Evolutionary conservation across 2,888 invertebrate genomes (phyloP), one percentile per base, ranked within the genome.

Genomic region (Drosophila borborema): DNA sequence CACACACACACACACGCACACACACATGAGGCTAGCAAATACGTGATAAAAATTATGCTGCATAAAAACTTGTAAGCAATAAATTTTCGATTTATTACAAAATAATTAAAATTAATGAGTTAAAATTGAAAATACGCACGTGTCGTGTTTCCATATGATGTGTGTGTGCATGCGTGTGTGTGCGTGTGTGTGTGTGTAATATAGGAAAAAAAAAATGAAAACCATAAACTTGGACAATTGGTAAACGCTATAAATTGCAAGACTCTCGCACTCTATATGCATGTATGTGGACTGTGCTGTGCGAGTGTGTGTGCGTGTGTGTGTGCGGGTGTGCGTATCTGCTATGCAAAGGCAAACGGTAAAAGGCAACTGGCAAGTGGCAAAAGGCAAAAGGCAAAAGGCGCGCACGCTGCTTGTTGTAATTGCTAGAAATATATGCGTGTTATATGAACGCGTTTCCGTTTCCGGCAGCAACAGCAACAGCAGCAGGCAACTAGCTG

Each of bases 31-130:
- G 40, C 40, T 36, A 53, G 7, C 58, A 58, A 67, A 65, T 85
- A 82, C 86, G 88, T 86, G 90, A 86, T 83, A 80, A 82, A 85
- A 88, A 88, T 88, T 68, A 82, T 85, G 83, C 72, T 66, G 63
- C 77, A 82, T 89, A 71, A 72, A 72, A 89, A 73, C 49, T 83
- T 88, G 86, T 77, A 72, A 86, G 85, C 90, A 80, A 90, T 86
- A 90, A 86, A 86, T 86, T 90, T 86, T 86, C 80, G 80, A 90
- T 86, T 86, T 90, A 86, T 86, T 86, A 75, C 89, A 89, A 89
- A 86, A 86, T 90, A 86, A 86, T 86, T 86, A 90, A 86, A 86
- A 86, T 86, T 90, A 86, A 86, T 89, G 90, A 90, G 90, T 76
- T 77, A 84, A 80, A 84, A 86, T 89, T 86, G 84, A 89, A 89